These are phyloP conservation scores for Microtus oregoni DNA, from an alignment of 2,113 vertebrate species.

Conservation along the genomic window DNA sequence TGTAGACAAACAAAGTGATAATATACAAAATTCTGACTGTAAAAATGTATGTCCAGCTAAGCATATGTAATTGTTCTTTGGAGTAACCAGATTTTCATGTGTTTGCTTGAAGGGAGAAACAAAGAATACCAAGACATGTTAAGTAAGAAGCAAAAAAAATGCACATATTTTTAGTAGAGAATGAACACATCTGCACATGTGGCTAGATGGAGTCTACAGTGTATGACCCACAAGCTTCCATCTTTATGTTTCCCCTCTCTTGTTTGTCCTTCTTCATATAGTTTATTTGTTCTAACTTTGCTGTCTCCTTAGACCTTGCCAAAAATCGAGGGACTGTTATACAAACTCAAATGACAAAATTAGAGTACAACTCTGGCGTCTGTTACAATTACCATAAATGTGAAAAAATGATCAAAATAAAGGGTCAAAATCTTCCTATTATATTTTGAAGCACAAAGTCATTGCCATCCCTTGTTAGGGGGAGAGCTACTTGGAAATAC, in stretches of 20 bases:
- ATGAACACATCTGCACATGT: not conserved
- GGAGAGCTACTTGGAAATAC: not conserved
- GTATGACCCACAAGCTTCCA: not conserved
- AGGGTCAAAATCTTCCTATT: not conserved
- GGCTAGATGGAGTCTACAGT: rapidly evolving
- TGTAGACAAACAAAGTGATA: constrained; percentile 46
- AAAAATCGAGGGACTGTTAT: not conserved
- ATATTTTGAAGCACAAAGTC: not conserved
- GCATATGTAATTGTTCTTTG: not conserved
- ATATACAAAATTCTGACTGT: constrained; percentile 28
- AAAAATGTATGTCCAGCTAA: constrained; percentile 20
- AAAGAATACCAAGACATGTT: not conserved
- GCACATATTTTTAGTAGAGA: not conserved
- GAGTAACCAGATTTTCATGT: not conserved
- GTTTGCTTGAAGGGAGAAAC: not conserved
- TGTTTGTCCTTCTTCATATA: not conserved
- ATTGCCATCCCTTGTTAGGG: not conserved
- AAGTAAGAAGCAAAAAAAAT: constrained; percentile 19
- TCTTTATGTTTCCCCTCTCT: not conserved
- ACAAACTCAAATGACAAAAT: not conserved
- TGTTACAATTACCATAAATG: not conserved
- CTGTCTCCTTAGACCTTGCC: not conserved
- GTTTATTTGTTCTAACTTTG: not conserved
- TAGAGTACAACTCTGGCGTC: not conserved
- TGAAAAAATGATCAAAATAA: not conserved